Conservation (phyloP, 2,113 vertebrate species). For the Macquaria australasica region DNA sequence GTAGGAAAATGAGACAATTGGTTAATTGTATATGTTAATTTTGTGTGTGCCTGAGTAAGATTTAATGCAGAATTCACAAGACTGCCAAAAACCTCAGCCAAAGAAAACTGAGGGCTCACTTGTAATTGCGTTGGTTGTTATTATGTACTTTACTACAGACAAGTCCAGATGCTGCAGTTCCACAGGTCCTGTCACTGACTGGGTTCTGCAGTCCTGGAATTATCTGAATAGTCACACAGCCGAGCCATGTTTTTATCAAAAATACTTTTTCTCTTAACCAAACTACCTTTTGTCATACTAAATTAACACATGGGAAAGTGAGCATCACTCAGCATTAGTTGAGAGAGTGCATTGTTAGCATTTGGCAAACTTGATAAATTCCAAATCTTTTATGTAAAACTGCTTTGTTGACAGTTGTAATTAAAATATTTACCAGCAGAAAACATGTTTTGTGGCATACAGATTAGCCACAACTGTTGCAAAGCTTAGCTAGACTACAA, state of each 20-base stretch:
- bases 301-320: conserved; percentile 10
- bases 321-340: neutral
- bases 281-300: neutral
- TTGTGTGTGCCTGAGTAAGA: neutral
- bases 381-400: conserved; percentile 22
- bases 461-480: neutral
- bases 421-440: conserved; percentile 30
- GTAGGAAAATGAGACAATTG: neutral
- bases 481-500: conserved; percentile 6
- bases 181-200: neutral
- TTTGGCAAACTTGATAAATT: conserved; percentile 18
- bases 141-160: neutral
- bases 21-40: neutral
- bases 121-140: conserved; percentile 30
- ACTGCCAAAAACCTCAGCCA: conserved; percentile 13
- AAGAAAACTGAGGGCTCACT: neutral
- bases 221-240: conserved; percentile 22
- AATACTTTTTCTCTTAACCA: neutral
- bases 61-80: conserved; percentile 12
- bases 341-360: neutral
- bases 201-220: neutral
- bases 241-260: conserved; percentile 25
- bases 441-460: conserved; percentile 13
- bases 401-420: conserved; percentile 11
- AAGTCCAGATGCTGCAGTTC: conserved; percentile 23